These are phyloP conservation scores for Aphyosemion australe DNA, from an alignment of 2,113 vertebrate species.

Conservation along the genomic window DNA sequence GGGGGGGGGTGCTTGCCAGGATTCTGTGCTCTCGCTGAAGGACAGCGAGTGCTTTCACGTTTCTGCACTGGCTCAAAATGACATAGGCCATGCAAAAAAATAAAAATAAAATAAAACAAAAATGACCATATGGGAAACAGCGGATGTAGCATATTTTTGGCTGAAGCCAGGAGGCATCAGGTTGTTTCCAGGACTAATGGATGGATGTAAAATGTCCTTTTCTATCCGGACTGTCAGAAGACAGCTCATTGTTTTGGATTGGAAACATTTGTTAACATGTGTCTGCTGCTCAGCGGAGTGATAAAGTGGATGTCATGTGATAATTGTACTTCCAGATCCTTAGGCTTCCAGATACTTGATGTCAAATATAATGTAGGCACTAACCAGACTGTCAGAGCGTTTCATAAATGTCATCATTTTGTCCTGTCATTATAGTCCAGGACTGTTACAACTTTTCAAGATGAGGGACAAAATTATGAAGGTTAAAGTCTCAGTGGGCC, in stretches of 20 bases:
- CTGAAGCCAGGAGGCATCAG: conserved; percentile 37
- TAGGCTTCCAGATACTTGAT: conserved; percentile 28
- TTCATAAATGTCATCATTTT: conserved; percentile 6
- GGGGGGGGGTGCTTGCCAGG: conserved; percentile 50
- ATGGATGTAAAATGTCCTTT: conserved; percentile 53
- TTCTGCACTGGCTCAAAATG: conserved; percentile 58
- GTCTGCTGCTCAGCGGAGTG: conserved; percentile 46
- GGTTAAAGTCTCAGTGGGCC: too few relatives aligned
- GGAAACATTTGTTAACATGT: conserved; percentile 49
- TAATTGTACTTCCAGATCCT: conserved; percentile 39
- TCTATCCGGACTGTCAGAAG: conserved; percentile 38
- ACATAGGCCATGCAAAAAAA: conserved; percentile 55
- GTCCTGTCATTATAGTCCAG: neutral
- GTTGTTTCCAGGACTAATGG: conserved; percentile 58
- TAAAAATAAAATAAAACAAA: neutral
- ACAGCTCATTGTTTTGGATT: conserved; percentile 40
- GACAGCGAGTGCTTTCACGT: conserved; percentile 64
- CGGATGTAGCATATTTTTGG: conserved; percentile 49
- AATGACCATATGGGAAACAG: conserved; percentile 30
- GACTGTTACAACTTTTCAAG: too few relatives aligned
- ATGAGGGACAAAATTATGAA: too few relatives aligned
- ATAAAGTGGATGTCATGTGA: conserved; percentile 29
- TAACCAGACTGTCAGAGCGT: conserved; percentile 15
- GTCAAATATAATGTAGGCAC: conserved; percentile 14
- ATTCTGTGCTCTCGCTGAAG: conserved; percentile 63